Conservation (phyloP, 2,113 vertebrate genomes). For the Grammomys dolichurus region DNA sequence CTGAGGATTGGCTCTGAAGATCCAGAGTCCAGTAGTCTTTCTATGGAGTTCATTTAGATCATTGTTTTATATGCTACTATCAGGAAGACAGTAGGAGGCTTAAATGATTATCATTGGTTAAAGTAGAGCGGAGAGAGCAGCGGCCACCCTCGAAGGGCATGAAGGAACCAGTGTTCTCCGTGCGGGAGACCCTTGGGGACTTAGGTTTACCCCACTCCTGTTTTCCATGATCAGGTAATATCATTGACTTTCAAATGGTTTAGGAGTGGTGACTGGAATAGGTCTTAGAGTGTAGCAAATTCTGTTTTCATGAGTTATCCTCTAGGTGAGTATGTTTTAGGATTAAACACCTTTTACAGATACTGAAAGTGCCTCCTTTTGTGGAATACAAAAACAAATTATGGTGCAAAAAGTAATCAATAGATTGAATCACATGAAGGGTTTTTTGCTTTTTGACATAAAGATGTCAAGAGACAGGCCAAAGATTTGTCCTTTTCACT, state of each 20-base stretch:
- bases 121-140: constrained; percentile 60
- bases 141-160: constrained; percentile 75
- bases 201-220: neutral
- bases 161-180: constrained; percentile 59
- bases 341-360: constrained; percentile 88
- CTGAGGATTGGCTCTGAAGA: constrained; percentile 63
- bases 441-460: constrained; percentile 89
- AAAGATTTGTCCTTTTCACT: constrained; percentile 89
- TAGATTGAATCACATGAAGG: constrained; percentile 86
- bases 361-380: constrained; percentile 92
- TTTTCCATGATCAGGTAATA: constrained; percentile 58
- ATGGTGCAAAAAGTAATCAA: constrained; percentile 85
- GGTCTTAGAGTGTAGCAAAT: constrained; percentile 73
- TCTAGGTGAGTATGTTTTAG: constrained; percentile 83
- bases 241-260: constrained; percentile 67
- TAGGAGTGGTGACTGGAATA: constrained; percentile 71
- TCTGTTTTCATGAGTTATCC: constrained; percentile 78
- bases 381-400: constrained; percentile 85
- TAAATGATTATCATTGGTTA: constrained; percentile 64
- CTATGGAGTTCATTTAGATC: constrained; percentile 59
- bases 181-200: constrained; percentile 41
- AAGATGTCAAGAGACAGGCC: constrained; percentile 89
- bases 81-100: constrained; percentile 69
- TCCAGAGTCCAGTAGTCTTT: constrained; percentile 61
- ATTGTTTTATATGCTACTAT: constrained; percentile 67